These are phyloP conservation scores for Rotaria socialis DNA, from an alignment of 2,888 invertebrate genomes.

Conservation along the genomic window DNA sequence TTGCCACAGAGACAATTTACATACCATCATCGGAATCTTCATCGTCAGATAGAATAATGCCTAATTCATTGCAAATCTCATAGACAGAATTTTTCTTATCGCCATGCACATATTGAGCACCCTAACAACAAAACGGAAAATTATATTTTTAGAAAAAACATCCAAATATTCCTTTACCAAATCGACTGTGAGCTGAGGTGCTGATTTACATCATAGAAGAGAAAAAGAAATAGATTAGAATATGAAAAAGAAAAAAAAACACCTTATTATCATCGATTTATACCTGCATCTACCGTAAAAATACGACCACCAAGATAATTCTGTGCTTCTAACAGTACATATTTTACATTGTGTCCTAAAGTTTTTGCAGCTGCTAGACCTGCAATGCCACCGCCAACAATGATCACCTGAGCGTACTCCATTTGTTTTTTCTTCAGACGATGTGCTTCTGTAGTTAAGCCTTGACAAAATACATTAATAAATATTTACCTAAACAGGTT, in stretches of 20 bases:
- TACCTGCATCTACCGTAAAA: not conserved
- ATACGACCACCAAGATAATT: not conserved
- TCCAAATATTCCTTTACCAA: not conserved
- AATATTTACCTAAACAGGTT: too few species aligned
- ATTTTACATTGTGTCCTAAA: not conserved
- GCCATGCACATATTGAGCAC: conserved; percentile 16
- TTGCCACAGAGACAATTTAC: not conserved
- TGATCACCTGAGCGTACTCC: not conserved
- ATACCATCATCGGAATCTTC: not conserved
- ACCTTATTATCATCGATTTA: not conserved
- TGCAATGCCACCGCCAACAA: not conserved
- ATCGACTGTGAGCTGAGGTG: not conserved
- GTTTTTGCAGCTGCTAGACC: not conserved
- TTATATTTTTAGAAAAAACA: not conserved
- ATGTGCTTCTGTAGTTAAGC: too few species aligned
- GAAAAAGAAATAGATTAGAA: not conserved
- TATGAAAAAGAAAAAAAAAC: too few species aligned
- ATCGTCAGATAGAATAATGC: not conserved
- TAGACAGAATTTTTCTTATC: not conserved
- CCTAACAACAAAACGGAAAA: not conserved
- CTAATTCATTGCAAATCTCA: not conserved
- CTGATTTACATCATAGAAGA: not conserved
- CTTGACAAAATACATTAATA: too few species aligned
- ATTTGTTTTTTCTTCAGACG: not conserved
- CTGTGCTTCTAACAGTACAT: not conserved